These are phyloP conservation scores for Epicampocera succincta DNA, from an alignment of 2,888 invertebrate genomes.

Conservation along the genomic window DNA sequence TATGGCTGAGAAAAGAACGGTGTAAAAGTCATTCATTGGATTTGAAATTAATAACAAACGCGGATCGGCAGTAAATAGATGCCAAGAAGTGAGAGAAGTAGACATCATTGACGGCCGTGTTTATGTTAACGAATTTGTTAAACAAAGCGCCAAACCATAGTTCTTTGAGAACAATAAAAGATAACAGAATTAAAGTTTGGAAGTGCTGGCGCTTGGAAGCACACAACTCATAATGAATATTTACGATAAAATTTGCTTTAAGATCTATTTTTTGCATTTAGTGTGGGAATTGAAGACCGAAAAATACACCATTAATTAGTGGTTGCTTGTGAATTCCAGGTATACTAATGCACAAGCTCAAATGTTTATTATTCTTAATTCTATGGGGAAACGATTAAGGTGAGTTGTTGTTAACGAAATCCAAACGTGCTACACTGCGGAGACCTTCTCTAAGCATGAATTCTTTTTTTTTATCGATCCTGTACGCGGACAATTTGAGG, in stretches of 20 bases:
- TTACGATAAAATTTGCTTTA: slow-evolving; percentile 52
- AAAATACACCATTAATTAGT: slow-evolving; percentile 58
- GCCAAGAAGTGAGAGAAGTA: neutral
- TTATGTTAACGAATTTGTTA: slow-evolving; percentile 26
- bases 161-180: neutral
- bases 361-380: slow-evolving; percentile 30
- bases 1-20: slow-evolving; percentile 35
- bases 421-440: slow-evolving; percentile 3
- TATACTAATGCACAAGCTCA: slow-evolving; percentile 21
- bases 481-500: too few species aligned
- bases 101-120: neutral
- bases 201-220: slow-evolving; percentile 4
- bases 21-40: slow-evolving; percentile 53
- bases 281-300: slow-evolving; percentile 11
- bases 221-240: slow-evolving; percentile 38
- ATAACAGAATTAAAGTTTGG: slow-evolving; percentile 2
- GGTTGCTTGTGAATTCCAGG: slow-evolving; percentile 52
- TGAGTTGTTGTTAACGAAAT: slow-evolving; percentile 29
- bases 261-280: neutral
- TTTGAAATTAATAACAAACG: slow-evolving; percentile 64
- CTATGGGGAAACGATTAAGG: slow-evolving; percentile 20
- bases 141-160: slow-evolving; percentile 19
- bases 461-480: too few species aligned
- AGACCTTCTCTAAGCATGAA: too few species aligned
- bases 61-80: slow-evolving; percentile 19